These are phyloP conservation scores for Noctua fimbriata DNA, from an alignment of 2,888 invertebrate genomes.

Conservation along the genomic window DNA sequence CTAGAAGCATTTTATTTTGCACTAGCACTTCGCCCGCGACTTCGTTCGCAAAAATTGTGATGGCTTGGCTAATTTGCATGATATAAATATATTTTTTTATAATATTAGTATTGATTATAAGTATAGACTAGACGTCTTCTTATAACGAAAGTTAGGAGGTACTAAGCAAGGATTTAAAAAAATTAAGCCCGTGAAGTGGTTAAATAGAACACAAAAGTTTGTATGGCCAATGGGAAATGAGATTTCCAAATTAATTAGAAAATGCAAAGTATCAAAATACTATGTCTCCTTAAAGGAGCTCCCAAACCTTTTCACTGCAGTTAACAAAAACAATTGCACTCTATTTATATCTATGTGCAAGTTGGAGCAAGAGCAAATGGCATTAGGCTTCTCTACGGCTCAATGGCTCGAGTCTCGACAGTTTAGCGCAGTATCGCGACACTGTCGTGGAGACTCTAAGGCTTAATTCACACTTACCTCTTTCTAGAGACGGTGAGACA, in stretches of 20 bases:
- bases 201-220: neutral
- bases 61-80: too few relatives aligned
- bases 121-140: neutral
- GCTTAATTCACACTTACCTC: slow-evolving; percentile 25
- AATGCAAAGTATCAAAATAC: neutral
- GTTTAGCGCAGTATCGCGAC: slow-evolving; percentile 63
- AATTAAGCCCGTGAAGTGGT: neutral
- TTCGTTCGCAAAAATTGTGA: too few relatives aligned
- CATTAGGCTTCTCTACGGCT: slow-evolving; percentile 79
- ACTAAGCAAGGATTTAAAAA: neutral
- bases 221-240: neutral
- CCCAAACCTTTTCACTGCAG: slow-evolving; percentile 14
- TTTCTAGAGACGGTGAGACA: neutral
- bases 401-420: slow-evolving; percentile 75
- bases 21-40: too few relatives aligned
- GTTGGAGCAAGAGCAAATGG: slow-evolving; percentile 78
- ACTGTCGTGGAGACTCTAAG: slow-evolving; percentile 47
- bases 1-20: neutral
- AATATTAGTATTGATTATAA: too few relatives aligned
- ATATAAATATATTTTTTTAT: too few relatives aligned
- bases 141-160: neutral
- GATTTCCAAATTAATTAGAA: neutral
- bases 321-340: slow-evolving; percentile 61
- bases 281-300: neutral
- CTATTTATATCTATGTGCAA: slow-evolving; percentile 72